Base-by-base conservation (phyloP, 2,113 vertebrate species). In the Morone chrysops region DNA sequence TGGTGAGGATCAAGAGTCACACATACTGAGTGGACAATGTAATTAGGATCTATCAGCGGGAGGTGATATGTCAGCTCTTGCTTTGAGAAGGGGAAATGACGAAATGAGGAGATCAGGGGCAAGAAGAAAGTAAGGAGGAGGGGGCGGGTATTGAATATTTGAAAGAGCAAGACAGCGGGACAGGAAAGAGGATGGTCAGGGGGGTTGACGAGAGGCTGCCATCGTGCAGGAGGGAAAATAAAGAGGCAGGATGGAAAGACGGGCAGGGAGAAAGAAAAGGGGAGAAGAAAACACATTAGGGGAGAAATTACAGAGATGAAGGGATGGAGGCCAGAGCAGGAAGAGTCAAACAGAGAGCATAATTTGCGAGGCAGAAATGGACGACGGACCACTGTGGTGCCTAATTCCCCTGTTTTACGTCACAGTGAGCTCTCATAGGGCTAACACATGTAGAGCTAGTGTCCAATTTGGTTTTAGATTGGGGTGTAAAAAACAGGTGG, bases 311-410 rank as follows among this genome's bases (percentile, higher is more conserved):
- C 9, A 76, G 78, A 56, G 79, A 68, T 36, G 54, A 60, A 77
- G 57, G 17, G 66, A 74, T 6, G 13, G 67, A 78, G 45, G 78
- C 75, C 59, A 74, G 71, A 76, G 17, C 68, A 75, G 85, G 78
- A 82, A 78, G 79, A 87, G 61, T 81, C 87, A 72, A 82, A 75
- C 75, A n/a, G 70, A 78, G 87, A 83, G 69, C 54, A 43, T 90
- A 73, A 89, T 90, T 89, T 87, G 74, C 7, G 0, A 57, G 77
- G 18, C 75, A 63, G 59, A 80, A 84, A 75, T 83, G 79, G 79
- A 85, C 25, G 67, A 41, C 2, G 50, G 79, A 66, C 70, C 41
- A 73, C 77, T 60, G 81, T 51, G 76, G 81, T 12, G 76, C 83
- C 59, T 85, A 76, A 85, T 83, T 84, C 56, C 14, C 45, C 59